A percentile compares a stretch with the other conserved stretches of the same genome.
Conservation (phyloP, 2,113 vertebrate genomes). For the Polyodon spathula region DNA sequence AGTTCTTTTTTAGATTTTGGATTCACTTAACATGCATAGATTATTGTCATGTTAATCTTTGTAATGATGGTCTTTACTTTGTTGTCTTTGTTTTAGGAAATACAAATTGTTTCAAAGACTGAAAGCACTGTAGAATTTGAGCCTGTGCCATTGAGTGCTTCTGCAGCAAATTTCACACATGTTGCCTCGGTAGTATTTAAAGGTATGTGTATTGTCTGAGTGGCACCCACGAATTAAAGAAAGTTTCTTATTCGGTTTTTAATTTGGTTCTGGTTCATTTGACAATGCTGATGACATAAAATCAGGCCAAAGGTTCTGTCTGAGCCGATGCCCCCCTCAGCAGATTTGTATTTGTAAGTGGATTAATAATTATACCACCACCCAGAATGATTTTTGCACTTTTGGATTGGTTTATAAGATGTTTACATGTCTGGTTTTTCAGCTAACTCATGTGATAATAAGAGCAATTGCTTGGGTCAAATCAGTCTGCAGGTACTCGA, state of each 20-base stretch:
- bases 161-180: conserved; percentile 75
- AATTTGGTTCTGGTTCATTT: too few species aligned
- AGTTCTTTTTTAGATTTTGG: conserved; percentile 9
- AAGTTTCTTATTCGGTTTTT: too few species aligned
- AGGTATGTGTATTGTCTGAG: conserved; percentile 49
- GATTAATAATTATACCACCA: too few species aligned
- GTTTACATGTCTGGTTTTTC: conserved; percentile 12
- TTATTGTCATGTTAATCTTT: too few species aligned
- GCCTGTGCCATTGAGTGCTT: conserved; percentile 64
- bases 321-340: too few species aligned
- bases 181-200: conserved; percentile 75
- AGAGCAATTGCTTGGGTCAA: conserved; percentile 43
- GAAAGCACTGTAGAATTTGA: conserved; percentile 64
- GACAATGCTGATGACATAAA: too few species aligned
- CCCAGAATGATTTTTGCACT: too few species aligned
- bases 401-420: not conserved
- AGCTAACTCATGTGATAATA: conserved; percentile 54
- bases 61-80: not conserved
- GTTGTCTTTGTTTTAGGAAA: conserved; percentile 53
- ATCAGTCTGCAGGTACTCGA: conserved; percentile 40
- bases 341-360: too few species aligned
- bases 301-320: too few species aligned
- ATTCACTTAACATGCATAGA: too few species aligned
- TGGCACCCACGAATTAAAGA: too few species aligned
- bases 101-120: conserved; percentile 64